Evolutionary conservation across 2,888 invertebrate genomes (phyloP), one percentile per base, ranked within the genome.

Genomic region (Sarcophaga carnaria): DNA sequence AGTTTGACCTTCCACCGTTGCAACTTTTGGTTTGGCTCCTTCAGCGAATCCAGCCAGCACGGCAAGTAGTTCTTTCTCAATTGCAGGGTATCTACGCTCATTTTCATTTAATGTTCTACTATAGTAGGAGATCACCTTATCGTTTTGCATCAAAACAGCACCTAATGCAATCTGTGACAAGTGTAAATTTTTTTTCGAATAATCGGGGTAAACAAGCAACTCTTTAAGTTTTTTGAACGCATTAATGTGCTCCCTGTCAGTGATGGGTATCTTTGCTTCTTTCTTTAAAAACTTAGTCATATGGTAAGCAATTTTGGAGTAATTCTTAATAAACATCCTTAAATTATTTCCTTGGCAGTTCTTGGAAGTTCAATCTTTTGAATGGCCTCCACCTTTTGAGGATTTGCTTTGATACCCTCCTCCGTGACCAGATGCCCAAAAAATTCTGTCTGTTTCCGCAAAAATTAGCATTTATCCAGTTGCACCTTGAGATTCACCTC

Each of bases 61-160:
- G 27, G 79, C 83, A 17, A 75, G 66, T 14, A 79, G 63, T 54
- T 79, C 75, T 20, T 83, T 83, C 59, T 83, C 67, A 10, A 72
- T 79, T 20, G 71, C 62, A 14, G 70, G 62, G 60, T 60, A 70
- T 11, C 49, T 72, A 54, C 54, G 17, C 62, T 86, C 86, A 45
- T 63, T 59, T 3, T 62, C 83, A 47, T 80, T 74, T n/a, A 87
- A 71, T 47, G 87, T 85, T 72, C 85, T 72, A 62, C 87, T 87
- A 37, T 87, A 83, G 64, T 67, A 85, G 12, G 71, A 78, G 37
- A 87, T 49, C 0, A 83, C 81, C 12, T 80, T 78, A 37, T 71
- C 64, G 12, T 3, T 67, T 49, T 27, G 66, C 67, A 17, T 8
- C 47, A 22, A 22, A n/a, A 25, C 37, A 63, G 66, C 22, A 63